These are phyloP conservation scores for Apeira syringaria DNA, from an alignment of 2,888 invertebrate genomes.

Conservation along the genomic window DNA sequence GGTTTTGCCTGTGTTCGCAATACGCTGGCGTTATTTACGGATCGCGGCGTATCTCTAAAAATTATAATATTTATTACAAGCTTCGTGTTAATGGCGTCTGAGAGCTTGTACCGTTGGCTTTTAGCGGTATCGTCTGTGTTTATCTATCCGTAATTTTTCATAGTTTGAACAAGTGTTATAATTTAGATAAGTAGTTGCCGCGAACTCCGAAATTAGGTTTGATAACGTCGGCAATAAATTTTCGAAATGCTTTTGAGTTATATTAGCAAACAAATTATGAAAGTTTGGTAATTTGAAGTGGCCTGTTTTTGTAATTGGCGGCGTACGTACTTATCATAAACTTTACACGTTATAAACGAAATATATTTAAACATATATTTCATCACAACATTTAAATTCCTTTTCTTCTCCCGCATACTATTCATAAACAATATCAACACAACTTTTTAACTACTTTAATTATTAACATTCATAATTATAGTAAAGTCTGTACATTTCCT, in stretches of 20 bases:
- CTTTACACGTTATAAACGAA: no score
- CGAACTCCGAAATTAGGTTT: constrained; percentile 24
- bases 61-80: constrained; percentile 43
- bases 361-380: no score
- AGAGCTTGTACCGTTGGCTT: constrained; percentile 25
- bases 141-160: constrained; percentile 39
- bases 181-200: constrained; percentile 28
- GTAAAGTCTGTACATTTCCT: no score
- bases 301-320: constrained; percentile 8
- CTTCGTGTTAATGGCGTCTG: constrained; percentile 31
- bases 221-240: constrained; percentile 32
- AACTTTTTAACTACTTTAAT: no score
- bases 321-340: no score
- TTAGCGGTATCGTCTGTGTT: constrained; percentile 33
- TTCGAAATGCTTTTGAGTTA: constrained; percentile 19
- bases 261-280: constrained; percentile 20
- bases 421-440: no score
- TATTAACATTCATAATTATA: no score
- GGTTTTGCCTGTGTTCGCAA: constrained; percentile 32
- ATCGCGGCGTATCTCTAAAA: constrained; percentile 28
- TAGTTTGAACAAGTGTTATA: constrained; percentile 34
- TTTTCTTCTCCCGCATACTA: no score
- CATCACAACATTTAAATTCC: no score
- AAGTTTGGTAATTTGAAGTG: constrained; percentile 14
- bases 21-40: constrained; percentile 39